Evolutionary conservation across 2,113 vertebrate species (phyloP).

Genomic region (Lathamus discolor): DNA sequence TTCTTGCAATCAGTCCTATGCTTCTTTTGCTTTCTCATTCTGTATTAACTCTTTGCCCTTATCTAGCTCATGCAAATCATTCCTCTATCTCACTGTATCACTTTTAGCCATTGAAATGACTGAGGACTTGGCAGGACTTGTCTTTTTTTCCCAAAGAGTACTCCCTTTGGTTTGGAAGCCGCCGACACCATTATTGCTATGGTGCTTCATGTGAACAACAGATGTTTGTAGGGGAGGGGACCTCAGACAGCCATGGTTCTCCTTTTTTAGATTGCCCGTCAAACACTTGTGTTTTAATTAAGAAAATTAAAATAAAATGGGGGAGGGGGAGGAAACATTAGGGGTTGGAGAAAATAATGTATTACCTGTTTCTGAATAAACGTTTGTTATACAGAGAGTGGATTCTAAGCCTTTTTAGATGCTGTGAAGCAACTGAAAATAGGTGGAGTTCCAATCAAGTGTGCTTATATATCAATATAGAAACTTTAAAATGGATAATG

Average conservation of each 20-base stretch:
- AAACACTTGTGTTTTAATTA: conserved; percentile 41
- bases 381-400: conserved; percentile 74
- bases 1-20: background rate
- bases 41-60: conserved; percentile 20
- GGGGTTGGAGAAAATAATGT: conserved; percentile 50
- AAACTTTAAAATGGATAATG: background rate
- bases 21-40: conserved; percentile 46
- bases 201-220: background rate
- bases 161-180: background rate
- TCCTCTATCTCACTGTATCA: background rate
- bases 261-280: conserved; percentile 36
- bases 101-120: conserved; percentile 23
- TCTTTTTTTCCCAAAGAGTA: background rate
- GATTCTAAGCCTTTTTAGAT: conserved; percentile 44
- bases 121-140: conserved; percentile 1
- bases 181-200: background rate
- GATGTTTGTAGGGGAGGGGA: background rate
- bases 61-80: background rate
- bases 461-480: background rate
- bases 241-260: conserved; percentile 2
- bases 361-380: conserved; percentile 80
- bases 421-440: background rate
- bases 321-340: background rate
- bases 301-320: background rate
- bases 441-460: background rate